Evolutionary conservation across 2,888 invertebrate species (phyloP), one percentile per base, ranked within the genome.

Genomic region (Odontocerum albicorne): DNA sequence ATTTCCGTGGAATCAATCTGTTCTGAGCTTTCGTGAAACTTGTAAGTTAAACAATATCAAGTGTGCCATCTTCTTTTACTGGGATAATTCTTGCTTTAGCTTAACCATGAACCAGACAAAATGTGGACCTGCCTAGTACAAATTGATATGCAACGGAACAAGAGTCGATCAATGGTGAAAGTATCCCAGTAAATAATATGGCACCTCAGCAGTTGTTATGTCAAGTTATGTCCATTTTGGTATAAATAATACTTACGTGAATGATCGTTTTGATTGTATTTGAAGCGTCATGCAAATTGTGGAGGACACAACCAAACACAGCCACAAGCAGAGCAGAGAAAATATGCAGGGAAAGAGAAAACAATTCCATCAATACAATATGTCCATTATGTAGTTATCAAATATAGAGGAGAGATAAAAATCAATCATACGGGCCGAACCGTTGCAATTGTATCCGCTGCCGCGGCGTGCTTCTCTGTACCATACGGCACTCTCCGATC

Each of bases 291-390:
- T 86, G 85, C 85, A 78, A 80, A 79, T 80, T 84, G 84, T 84
- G 83, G 82, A 82, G 84, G 84, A 84, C 83, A 85, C 85, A 86
- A 86, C 86, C 86, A 86, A 84, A 85, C 85, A 86, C 85, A 85
- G 85, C 81, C 85, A 80, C 76, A 87, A 87, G 86, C 87, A 87
- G 86, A 87, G 86, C 86, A 85, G 85, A 86, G 84, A 84, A 86
- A 82, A 82, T 80, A 85, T 84, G 83, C 80, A 83, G 83, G 75
- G 75, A 68, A 85, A 81, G 84, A 49, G 85, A 78, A 79, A 77
- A 83, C 72, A 76, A 83, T 84, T 83, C 77, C 83, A 84, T 83
- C 81, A 84, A 83, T 84, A 82, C 80, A 82, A 75, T 77, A 60
- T 52, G 40, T 49, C 43, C 36, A 49, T 56, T 40, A 46, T 50